Conservation (phyloP, 53 echinoderm and acorn worm genomes). For the Stichopus horrens region DNA sequence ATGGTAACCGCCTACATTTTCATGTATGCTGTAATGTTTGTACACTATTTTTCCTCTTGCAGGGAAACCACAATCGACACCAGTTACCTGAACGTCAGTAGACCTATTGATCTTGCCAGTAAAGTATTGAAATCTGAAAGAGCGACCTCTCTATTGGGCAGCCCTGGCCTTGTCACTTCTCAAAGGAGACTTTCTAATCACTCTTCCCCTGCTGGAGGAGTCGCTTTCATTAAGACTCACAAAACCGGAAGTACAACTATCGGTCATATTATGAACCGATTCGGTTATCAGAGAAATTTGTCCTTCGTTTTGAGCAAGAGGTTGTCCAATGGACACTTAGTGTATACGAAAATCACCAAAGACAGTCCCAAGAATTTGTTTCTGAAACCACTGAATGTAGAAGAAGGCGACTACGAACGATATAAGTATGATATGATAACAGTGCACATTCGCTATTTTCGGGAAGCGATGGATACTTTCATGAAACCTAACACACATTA, state of each 20-base stretch:
- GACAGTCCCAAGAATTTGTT: conserved; percentile 56
- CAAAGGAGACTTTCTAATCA: neutral
- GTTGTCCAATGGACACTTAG: conserved; percentile 62
- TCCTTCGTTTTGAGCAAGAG: conserved; percentile 67
- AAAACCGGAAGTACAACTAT: conserved; percentile 84
- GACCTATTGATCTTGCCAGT: no score
- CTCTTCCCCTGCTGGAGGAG: conserved; percentile 32
- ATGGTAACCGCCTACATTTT: no score
- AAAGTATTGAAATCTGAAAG: no score
- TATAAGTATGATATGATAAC: conserved; percentile 73
- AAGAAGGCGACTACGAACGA: conserved; percentile 15
- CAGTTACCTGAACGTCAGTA: no score
- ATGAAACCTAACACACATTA: conserved; percentile 68
- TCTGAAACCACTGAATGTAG: conserved; percentile 62
- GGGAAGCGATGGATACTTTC: conserved; percentile 65
- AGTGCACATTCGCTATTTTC: conserved; percentile 67
- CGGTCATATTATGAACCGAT: conserved; percentile 68
- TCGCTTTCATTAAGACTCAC: conserved; percentile 77
- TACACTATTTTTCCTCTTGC: no score
- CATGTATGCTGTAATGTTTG: no score
- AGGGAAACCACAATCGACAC: no score
- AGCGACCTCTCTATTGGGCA: no score
- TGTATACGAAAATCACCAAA: conserved; percentile 47
- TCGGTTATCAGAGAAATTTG: conserved; percentile 55
- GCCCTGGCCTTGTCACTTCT: no score